Percentiles rank a stretch among this genome's conserved stretches.
Conservation (phyloP, 1,140 invertebrate species). For the Drosophila subobscura region DNA sequence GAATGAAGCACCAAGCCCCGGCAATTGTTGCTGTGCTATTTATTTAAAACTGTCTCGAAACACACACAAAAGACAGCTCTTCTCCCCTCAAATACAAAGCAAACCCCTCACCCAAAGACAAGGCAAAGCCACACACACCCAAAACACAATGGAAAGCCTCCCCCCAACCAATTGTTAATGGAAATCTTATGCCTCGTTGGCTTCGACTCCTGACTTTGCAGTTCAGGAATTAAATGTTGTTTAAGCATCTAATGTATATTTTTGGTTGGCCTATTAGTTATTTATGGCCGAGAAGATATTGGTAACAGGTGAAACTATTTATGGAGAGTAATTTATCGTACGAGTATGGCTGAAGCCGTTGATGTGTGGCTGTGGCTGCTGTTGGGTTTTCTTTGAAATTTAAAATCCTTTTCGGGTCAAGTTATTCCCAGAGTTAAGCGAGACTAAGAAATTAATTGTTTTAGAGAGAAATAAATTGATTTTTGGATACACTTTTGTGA, state of each 20-base stretch:
- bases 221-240: conserved; percentile 6
- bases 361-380: too few relatives aligned
- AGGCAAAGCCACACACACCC: conserved; percentile 5
- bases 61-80: conserved; percentile 3
- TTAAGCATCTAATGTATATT: conserved; percentile 13
- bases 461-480: too few relatives aligned
- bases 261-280: conserved; percentile 23
- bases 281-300: conserved; percentile 9
- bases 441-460: too few relatives aligned
- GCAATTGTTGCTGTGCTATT: conserved; percentile 53
- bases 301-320: not conserved
- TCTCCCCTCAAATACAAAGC: too few relatives aligned
- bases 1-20: conserved; percentile 30
- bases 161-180: conserved; percentile 38
- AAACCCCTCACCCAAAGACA: not conserved
- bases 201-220: conserved; percentile 1
- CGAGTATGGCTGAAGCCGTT: too few relatives aligned
- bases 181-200: conserved; percentile 15
- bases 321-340: too few relatives aligned
- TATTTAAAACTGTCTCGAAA: conserved; percentile 33
- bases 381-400: too few relatives aligned
- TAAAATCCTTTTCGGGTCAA: too few relatives aligned
- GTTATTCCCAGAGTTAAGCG: too few relatives aligned
- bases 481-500: too few relatives aligned
- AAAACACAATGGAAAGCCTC: conserved; percentile 1